These are phyloP conservation scores for Gambusia yucatana DNA, from an alignment of 2,797 vertebrate species.

Conservation along the genomic window DNA sequence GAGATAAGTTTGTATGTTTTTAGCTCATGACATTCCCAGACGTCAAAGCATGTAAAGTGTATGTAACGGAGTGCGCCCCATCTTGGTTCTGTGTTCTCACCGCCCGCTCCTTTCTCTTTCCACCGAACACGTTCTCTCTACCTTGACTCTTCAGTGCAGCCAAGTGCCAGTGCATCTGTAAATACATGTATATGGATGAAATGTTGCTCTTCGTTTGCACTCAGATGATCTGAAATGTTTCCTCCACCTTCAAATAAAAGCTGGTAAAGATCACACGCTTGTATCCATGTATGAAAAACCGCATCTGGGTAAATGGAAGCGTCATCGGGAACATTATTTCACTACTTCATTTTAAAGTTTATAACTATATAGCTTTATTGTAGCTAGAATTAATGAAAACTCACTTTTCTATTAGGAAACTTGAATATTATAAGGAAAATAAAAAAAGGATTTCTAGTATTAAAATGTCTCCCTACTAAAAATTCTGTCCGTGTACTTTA, in stretches of 20 bases:
- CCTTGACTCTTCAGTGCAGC: conserved; percentile 71
- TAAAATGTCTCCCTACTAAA: not conserved
- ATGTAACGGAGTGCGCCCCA: conserved; percentile 66
- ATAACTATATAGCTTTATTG: not conserved
- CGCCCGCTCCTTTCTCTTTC: conserved; percentile 58
- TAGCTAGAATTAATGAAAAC: not conserved
- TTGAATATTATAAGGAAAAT: not conserved
- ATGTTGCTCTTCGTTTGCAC: conserved; percentile 81
- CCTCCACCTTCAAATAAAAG: conserved; percentile 81
- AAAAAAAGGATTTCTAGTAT: not conserved
- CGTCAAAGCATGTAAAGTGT: conserved; percentile 74
- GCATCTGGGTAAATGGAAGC: not conserved
- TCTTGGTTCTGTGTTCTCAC: conserved; percentile 65
- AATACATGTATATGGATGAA: conserved; percentile 80
- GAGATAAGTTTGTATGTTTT: conserved; percentile 50
- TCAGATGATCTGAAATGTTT: conserved; percentile 77
- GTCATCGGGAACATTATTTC: not conserved
- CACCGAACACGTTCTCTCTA: conserved; percentile 68
- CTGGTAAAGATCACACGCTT: conserved; percentile 71
- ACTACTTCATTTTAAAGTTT: not conserved
- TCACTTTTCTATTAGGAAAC: not conserved
- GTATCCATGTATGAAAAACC: conserved; percentile 28
- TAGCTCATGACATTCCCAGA: conserved; percentile 76
- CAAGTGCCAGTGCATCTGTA: conserved; percentile 83
- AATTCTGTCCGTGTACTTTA: too few species aligned